Percentiles rank a stretch among this genome's conserved stretches.
These are phyloP conservation scores for Harmothoe impar DNA, from an alignment of 2,888 invertebrate species.

Conservation along the genomic window DNA sequence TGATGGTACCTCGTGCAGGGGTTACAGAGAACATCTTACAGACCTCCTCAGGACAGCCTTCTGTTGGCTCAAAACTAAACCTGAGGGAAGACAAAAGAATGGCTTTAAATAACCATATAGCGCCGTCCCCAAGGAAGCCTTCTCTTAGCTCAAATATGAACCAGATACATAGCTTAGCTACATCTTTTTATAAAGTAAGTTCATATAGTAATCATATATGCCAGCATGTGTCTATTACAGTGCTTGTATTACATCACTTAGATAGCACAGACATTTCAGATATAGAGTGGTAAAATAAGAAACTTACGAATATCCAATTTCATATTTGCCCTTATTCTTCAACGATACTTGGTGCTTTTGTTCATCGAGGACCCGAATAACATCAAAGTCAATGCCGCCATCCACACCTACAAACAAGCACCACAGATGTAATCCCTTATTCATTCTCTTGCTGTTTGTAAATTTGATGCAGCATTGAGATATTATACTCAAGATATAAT, in stretches of 20 bases:
- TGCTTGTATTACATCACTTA: too few relatives aligned
- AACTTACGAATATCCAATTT: constrained; percentile 82
- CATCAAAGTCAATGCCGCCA: constrained; percentile 84
- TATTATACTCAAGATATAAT: too few relatives aligned
- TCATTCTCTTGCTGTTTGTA: too few relatives aligned
- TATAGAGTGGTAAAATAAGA: too few relatives aligned
- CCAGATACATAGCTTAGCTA: too few relatives aligned
- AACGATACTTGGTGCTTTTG: constrained; percentile 81
- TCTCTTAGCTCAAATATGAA: too few relatives aligned
- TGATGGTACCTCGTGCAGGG: constrained; percentile 79
- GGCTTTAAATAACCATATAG: neutral
- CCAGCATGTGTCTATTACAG: too few relatives aligned
- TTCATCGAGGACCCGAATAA: constrained; percentile 82
- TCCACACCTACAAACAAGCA: constrained; percentile 76
- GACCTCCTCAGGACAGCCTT: constrained; percentile 77
- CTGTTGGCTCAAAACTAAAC: constrained; percentile 79
- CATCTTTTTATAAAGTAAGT: too few relatives aligned
- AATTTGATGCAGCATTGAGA: too few relatives aligned
- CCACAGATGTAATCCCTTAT: neutral
- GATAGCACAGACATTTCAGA: too few relatives aligned
- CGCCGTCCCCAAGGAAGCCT: too few relatives aligned
- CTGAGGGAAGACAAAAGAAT: constrained; percentile 72
- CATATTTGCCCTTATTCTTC: constrained; percentile 84
- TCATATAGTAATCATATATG: too few relatives aligned
- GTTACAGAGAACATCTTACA: constrained; percentile 79